Percentiles rank a stretch among this genome's conserved stretches.
Conservation (phyloP, 53 echinoderm and acorn worm species). For the Glandiceps talaboti region DNA sequence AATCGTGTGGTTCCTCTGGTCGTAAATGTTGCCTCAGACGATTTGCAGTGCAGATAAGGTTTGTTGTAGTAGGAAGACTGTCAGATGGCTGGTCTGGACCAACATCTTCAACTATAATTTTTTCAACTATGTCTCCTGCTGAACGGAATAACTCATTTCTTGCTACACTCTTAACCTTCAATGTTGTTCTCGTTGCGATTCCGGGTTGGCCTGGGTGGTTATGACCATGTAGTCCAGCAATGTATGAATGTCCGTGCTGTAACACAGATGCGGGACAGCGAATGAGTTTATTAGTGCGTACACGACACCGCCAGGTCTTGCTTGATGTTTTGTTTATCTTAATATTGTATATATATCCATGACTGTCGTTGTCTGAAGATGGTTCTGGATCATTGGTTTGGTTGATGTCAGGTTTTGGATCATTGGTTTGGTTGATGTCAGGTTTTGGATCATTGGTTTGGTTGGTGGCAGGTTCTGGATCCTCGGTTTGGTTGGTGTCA, state of each 20-base stretch:
- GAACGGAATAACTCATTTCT: conserved; percentile 4
- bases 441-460: no score
- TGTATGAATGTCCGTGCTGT: not conserved
- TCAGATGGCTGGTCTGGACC: not conserved
- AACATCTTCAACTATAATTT: not conserved
- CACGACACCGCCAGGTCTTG: not conserved
- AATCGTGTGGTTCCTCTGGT: conserved; percentile 9
- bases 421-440: no score
- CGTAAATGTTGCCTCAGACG: not conserved
- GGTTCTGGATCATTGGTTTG: no score
- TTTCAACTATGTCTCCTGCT: conserved; percentile 16
- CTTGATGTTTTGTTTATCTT: not conserved
- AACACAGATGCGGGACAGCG: not conserved
- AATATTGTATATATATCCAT: conserved; percentile 5
- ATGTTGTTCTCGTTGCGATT: not conserved
- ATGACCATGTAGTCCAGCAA: not conserved
- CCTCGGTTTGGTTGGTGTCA: no score
- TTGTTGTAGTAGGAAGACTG: not conserved
- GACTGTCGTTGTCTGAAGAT: no score
- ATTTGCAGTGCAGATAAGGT: not conserved
- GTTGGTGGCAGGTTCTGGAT: no score
- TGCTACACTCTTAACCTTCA: not conserved
- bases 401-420: no score
- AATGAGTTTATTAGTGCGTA: not conserved
- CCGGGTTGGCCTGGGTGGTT: not conserved